Percentiles rank a stretch among this genome's conserved stretches.
phyloP scores from a whole-genome alignment of 2,113 vertebrate genomes.

The Antigone vipio region DNA sequence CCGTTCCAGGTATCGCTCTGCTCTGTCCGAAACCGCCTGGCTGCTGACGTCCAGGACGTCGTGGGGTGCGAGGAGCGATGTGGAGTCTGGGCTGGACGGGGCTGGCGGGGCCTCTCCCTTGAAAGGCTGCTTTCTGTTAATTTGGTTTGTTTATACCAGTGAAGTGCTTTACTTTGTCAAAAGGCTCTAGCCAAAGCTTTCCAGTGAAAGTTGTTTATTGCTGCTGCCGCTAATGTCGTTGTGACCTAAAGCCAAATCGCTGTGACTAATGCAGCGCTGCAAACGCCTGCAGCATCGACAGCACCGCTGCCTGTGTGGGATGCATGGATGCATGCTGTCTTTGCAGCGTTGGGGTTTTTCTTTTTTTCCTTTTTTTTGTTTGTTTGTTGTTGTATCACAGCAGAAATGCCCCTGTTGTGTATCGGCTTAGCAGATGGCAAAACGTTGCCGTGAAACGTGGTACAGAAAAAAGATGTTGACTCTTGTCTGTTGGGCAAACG shows the following conservation, averaged over 20 bases:
- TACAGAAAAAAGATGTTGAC: neutral
- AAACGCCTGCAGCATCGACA: neutral
- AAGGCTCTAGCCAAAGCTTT: neutral
- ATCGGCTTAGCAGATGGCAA: neutral
- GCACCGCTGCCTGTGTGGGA: neutral
- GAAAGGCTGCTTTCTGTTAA: neutral
- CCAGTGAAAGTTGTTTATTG: neutral
- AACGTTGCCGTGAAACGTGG: neutral
- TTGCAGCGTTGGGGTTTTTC: neutral
- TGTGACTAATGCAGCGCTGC: neutral
- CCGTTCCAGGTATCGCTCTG: neutral
- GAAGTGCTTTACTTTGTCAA: neutral
- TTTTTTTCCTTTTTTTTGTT: neutral
- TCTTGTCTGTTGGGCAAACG: neutral
- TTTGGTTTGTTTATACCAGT: neutral
- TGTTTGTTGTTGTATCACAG: neutral
- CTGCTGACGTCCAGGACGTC: accelerated
- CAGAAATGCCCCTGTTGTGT: neutral
- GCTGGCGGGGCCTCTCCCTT: too few relatives aligned
- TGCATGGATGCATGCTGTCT: neutral
- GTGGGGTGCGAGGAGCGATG: accelerated
- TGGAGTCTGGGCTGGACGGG: too few relatives aligned
- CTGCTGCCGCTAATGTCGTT: neutral
- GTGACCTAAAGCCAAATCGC: slow-evolving; percentile 17
- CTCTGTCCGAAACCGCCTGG: neutral